Conservation (phyloP, 2,888 invertebrate genomes). For the Tinea semifulvella region DNA sequence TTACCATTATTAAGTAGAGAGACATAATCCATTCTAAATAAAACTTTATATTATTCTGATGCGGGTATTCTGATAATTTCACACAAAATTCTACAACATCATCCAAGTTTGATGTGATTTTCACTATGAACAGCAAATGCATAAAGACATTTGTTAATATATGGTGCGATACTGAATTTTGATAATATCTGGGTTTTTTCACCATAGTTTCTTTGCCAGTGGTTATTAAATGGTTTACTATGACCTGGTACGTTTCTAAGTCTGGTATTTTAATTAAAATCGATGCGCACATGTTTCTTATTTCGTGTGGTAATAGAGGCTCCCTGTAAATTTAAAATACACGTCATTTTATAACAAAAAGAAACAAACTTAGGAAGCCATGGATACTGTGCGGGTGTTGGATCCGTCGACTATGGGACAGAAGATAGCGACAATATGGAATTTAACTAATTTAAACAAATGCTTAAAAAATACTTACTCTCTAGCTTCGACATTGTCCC, state of each 20-base stretch:
- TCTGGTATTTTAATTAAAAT: no score
- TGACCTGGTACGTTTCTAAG: no score
- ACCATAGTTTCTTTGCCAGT: no score
- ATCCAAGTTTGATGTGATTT: slow-evolving; percentile 28
- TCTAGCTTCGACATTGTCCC: neutral
- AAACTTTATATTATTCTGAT: slow-evolving; percentile 45
- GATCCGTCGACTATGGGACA: no score
- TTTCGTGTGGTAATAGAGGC: neutral
- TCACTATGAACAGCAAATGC: slow-evolving; percentile 34
- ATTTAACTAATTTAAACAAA: no score
- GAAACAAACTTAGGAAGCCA: no score
- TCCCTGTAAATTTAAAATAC: no score
- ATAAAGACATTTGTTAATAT: slow-evolving; percentile 41
- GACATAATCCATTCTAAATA: slow-evolving; percentile 51
- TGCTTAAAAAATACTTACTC: slow-evolving; percentile 1
- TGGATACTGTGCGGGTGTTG: no score
- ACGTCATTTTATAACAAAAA: no score
- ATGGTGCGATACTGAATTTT: slow-evolving; percentile 45
- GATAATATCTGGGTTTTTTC: slow-evolving; percentile 50
- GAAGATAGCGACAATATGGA: no score
- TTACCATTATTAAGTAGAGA: slow-evolving; percentile 21
- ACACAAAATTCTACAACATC: slow-evolving; percentile 38
- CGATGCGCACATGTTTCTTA: neutral
- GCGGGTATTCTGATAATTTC: slow-evolving; percentile 42
- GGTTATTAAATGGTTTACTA: no score